Conservation (phyloP, 1,140 invertebrate genomes). For the Phthorimaea operculella region DNA sequence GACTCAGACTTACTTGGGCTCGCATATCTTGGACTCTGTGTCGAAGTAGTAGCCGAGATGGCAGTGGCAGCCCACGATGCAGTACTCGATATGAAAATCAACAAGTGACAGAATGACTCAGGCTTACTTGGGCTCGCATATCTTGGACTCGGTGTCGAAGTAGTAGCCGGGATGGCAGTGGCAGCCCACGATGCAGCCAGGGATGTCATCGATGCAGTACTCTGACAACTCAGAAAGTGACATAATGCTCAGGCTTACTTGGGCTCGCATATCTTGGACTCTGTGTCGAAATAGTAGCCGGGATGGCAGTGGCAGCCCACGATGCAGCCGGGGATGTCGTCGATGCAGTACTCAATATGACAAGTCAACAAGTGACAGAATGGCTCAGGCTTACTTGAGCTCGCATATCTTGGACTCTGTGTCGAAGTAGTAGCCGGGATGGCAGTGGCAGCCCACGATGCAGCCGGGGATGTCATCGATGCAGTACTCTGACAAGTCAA, state of each 20-base stretch:
- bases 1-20: constrained; percentile 46
- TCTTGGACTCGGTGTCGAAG: constrained; percentile 54
- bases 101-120: no score
- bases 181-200: constrained; percentile 51
- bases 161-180: constrained; percentile 56
- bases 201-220: constrained; percentile 49
- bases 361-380: no score
- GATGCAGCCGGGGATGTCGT: constrained; percentile 47
- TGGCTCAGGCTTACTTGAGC: constrained; percentile 57
- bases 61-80: constrained; percentile 52
- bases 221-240: constrained; percentile 28
- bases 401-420: constrained; percentile 57
- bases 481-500: constrained; percentile 40
- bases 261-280: constrained; percentile 55
- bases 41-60: constrained; percentile 58
- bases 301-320: constrained; percentile 55
- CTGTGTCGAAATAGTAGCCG: constrained; percentile 56
- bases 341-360: constrained; percentile 55
- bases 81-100: constrained; percentile 46
- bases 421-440: constrained; percentile 57
- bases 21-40: constrained; percentile 55
- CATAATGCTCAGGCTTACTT: constrained; percentile 44
- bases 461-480: constrained; percentile 47
- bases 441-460: constrained; percentile 52
- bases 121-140: constrained; percentile 62